Conservation (phyloP, 2,888 invertebrate genomes). For the Tipula helvola region DNA sequence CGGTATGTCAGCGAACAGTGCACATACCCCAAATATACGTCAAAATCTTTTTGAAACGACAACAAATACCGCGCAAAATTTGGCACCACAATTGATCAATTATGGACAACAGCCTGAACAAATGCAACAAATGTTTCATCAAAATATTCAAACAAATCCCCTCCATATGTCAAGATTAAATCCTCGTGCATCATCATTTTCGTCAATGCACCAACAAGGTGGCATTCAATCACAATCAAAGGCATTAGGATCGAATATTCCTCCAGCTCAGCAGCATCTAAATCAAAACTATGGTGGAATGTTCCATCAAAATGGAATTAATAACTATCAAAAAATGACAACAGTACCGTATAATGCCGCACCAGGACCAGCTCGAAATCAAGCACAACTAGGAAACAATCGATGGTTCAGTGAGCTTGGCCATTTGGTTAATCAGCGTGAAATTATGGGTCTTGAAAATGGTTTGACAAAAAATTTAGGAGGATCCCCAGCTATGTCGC, state of each 20-base stretch:
- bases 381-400: slow-evolving; percentile 29
- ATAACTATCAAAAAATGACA: slow-evolving; percentile 19
- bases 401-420: slow-evolving; percentile 19
- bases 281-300: slow-evolving; percentile 20
- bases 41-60: slow-evolving; percentile 16
- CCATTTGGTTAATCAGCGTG: slow-evolving; percentile 26
- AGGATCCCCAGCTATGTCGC: slow-evolving; percentile 34
- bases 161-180: slow-evolving; percentile 57
- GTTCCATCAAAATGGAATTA: slow-evolving; percentile 23
- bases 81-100: slow-evolving; percentile 15
- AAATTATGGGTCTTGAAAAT: slow-evolving; percentile 31
- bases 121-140: slow-evolving; percentile 20
- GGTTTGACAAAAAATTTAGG: slow-evolving; percentile 24
- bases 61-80: slow-evolving; percentile 24
- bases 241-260: slow-evolving; percentile 9
- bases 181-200: slow-evolving; percentile 68
- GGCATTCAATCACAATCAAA: slow-evolving; percentile 4
- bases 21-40: slow-evolving; percentile 16
- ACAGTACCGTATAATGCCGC: slow-evolving; percentile 18
- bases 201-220: slow-evolving; percentile 18
- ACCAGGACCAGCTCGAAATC: slow-evolving; percentile 25
- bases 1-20: slow-evolving; percentile 27
- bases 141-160: slow-evolving; percentile 23
- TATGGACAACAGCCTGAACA: slow-evolving; percentile 16
- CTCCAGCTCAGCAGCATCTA: slow-evolving; percentile 17